phyloP scores from a whole-genome alignment of 2,113 vertebrate species.

The Plotosus lineatus region DNA sequence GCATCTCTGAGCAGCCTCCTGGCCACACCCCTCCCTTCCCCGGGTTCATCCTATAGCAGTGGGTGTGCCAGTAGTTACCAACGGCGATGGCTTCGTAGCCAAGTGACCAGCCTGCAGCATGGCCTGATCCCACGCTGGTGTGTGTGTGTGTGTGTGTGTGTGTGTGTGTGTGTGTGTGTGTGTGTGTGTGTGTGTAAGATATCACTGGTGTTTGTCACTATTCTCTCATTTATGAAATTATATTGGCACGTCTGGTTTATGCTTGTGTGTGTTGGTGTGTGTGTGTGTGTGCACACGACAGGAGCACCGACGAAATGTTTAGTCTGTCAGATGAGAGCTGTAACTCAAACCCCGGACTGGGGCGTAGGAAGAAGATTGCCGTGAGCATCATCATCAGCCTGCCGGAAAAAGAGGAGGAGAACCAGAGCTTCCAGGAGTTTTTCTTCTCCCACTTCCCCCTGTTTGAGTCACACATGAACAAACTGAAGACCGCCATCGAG shows the following conservation, averaged over 20 bases:
- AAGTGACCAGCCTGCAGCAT: conserved; percentile 79
- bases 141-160: not conserved
- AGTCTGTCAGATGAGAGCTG: conserved; percentile 85
- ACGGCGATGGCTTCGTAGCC: conserved; percentile 84
- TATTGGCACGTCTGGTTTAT: not conserved
- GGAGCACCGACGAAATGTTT: conserved; percentile 84
- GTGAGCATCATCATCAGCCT: conserved; percentile 84
- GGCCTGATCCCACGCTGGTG: conserved; percentile 48
- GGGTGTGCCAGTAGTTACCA: conserved; percentile 83
- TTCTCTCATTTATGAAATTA: too few relatives aligned
- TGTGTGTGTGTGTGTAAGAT: not conserved
- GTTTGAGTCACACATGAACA: conserved; percentile 88
- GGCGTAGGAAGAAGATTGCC: conserved; percentile 84
- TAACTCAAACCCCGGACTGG: conserved; percentile 77
- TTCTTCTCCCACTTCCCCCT: conserved; percentile 89
- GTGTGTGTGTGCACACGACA: conserved; percentile 54
- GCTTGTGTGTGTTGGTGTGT: not conserved
- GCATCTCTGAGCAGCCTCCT: conserved; percentile 85
- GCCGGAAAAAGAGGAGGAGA: conserved; percentile 80
- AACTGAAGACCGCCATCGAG: conserved; percentile 84
- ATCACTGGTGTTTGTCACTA: too few relatives aligned
- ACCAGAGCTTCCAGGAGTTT: conserved; percentile 83
- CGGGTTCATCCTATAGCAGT: conserved; percentile 73
- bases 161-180: conserved; percentile 19
- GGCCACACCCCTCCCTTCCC: conserved; percentile 83